phyloP scores from a whole-genome alignment of 1,140 invertebrate species.

The Carcinoscorpius rotundicauda region DNA sequence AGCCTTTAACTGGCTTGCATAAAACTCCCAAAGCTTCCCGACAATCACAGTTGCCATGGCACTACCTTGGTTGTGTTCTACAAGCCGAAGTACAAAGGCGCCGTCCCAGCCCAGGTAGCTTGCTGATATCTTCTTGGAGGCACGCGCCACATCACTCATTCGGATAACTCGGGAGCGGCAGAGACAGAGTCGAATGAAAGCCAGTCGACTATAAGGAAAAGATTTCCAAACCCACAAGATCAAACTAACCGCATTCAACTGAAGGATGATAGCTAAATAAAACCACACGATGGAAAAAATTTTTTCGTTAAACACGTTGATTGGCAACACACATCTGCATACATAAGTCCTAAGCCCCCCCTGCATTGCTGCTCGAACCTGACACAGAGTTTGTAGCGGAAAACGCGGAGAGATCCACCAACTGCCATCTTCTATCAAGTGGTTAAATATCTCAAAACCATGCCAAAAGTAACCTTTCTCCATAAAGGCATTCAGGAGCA shows the following conservation, averaged over 20 bases:
- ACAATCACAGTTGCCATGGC: conserved; percentile 32
- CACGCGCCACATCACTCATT: conserved; percentile 29
- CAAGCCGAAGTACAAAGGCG: conserved; percentile 32
- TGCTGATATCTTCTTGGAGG: conserved; percentile 29
- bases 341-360: conserved; percentile 32
- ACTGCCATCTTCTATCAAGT: conserved; percentile 26
- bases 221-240: conserved; percentile 34
- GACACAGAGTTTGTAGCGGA: conserved; percentile 33
- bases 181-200: conserved; percentile 32
- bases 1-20: conserved; percentile 30
- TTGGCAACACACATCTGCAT: conserved; percentile 42
- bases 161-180: conserved; percentile 30
- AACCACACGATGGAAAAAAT: conserved; percentile 39
- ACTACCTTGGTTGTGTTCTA: conserved; percentile 35
- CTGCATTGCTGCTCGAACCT: conserved; percentile 32
- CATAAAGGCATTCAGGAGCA: conserved; percentile 34
- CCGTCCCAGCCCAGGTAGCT: conserved; percentile 36
- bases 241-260: conserved; percentile 31
- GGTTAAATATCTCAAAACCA: conserved; percentile 27
- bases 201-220: conserved; percentile 29
- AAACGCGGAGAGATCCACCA: conserved; percentile 34
- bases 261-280: conserved; percentile 33
- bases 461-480: conserved; percentile 31
- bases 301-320: conserved; percentile 45
- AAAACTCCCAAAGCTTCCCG: conserved; percentile 27